These are phyloP conservation scores for Drosophila fuyamai DNA, from an alignment of 1,140 invertebrate genomes.

Conservation along the genomic window DNA sequence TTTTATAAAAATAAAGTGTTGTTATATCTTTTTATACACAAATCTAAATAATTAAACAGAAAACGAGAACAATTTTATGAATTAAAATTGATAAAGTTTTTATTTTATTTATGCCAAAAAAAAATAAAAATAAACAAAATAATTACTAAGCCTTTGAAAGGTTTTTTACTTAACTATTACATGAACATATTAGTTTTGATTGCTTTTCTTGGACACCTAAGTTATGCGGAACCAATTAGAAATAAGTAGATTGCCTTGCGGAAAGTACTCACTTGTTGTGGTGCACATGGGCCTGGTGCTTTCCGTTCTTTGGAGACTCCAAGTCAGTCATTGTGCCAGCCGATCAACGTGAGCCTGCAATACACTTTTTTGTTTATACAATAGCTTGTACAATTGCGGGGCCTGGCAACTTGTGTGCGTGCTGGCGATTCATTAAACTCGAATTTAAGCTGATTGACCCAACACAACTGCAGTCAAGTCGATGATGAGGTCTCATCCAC, in stretches of 20 bases:
- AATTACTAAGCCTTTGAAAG: too few relatives aligned
- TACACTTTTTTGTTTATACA: constrained; percentile 42
- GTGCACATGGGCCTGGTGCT: constrained; percentile 70
- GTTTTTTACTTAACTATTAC: too few relatives aligned
- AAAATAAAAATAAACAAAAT: too few relatives aligned
- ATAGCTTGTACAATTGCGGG: constrained; percentile 12
- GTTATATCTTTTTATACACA: too few relatives aligned
- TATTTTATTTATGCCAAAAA: too few relatives aligned
- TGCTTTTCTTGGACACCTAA: constrained; percentile 8
- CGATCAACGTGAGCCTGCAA: constrained; percentile 30
- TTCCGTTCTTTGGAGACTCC: constrained; percentile 65
- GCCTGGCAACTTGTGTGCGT: constrained; percentile 45
- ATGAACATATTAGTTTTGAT: not conserved
- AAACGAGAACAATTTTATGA: too few relatives aligned
- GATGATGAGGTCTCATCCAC: constrained; percentile 5
- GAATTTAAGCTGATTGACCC: constrained; percentile 44
- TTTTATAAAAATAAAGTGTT: too few relatives aligned
- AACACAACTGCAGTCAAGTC: constrained; percentile 5
- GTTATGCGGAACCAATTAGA: constrained; percentile 35
- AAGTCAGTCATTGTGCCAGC: constrained; percentile 63
- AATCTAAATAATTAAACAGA: too few relatives aligned
- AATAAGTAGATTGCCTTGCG: constrained; percentile 1
- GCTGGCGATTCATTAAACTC: constrained; percentile 68
- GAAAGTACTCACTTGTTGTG: constrained; percentile 65
- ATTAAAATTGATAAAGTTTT: too few relatives aligned